phyloP scores from a whole-genome alignment of 2,113 vertebrate genomes.

The Craseonycteris thonglongyai region DNA sequence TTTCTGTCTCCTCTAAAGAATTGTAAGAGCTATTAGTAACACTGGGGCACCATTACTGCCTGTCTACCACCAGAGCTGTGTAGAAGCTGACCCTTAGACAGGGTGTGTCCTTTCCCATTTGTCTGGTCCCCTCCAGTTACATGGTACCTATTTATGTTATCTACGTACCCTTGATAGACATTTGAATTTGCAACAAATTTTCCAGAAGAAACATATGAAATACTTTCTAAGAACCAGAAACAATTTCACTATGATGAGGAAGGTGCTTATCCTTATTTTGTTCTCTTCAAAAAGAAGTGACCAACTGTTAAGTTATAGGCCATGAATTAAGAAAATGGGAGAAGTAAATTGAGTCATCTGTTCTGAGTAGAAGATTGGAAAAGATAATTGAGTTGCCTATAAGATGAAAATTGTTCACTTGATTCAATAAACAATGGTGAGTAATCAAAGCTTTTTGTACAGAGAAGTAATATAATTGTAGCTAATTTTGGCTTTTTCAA shows the following conservation, averaged over 20 bases:
- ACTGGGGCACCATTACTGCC: not conserved
- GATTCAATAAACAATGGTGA: not conserved
- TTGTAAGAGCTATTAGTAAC: not conserved
- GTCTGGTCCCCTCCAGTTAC: not conserved
- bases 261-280: not conserved
- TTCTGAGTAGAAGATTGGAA: not conserved
- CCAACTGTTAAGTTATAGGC: not conserved
- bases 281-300: slow-evolving; percentile 9
- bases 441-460: not conserved
- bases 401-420: not conserved
- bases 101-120: accelerated
- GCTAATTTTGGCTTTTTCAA: slow-evolving; percentile 23
- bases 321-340: not conserved
- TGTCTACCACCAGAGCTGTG: not conserved
- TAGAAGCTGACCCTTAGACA: not conserved
- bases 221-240: not conserved
- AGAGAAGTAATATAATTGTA: not conserved
- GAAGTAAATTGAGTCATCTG: not conserved
- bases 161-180: not conserved
- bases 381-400: not conserved
- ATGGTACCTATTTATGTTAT: not conserved
- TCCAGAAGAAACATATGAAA: not conserved
- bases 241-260: not conserved
- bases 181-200: not conserved
- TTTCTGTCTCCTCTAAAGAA: not conserved